phyloP scores from a whole-genome alignment of 2,888 invertebrate species.

The Drosophila anomalata region DNA sequence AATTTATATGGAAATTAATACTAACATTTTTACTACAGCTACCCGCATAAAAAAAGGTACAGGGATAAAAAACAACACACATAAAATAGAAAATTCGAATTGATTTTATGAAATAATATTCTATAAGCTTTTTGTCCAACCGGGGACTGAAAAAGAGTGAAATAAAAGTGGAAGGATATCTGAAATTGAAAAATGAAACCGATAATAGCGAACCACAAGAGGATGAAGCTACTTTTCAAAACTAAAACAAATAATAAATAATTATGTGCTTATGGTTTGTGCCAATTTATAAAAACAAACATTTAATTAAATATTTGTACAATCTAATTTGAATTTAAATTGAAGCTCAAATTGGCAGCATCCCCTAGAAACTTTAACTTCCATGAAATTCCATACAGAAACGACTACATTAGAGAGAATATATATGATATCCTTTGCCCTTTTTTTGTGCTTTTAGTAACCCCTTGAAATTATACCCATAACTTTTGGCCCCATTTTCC shows the following conservation, averaged over 20 bases:
- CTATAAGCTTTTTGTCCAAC: slow-evolving; percentile 29
- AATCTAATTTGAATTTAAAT: slow-evolving; percentile 1
- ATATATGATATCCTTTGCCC: neutral
- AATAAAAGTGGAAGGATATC: slow-evolving; percentile 1
- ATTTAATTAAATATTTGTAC: neutral
- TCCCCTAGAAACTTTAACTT: neutral
- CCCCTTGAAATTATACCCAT: slow-evolving; percentile 62
- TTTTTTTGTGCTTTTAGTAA: neutral
- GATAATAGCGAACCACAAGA: slow-evolving; percentile 12
- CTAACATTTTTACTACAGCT: slow-evolving; percentile 64
- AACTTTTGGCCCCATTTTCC: slow-evolving; percentile 74
- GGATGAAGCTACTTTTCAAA: neutral
- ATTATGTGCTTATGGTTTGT: neutral
- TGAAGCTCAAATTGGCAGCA: slow-evolving; percentile 3
- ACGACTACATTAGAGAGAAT: neutral
- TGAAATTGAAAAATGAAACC: slow-evolving; percentile 12
- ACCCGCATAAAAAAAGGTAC: slow-evolving; percentile 22
- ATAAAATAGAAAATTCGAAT: slow-evolving; percentile 48
- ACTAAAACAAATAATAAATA: slow-evolving; percentile 8
- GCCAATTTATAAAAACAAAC: neutral
- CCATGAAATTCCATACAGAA: neutral
- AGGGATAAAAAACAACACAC: slow-evolving; percentile 11
- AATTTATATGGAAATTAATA: slow-evolving; percentile 76
- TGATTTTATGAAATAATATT: slow-evolving; percentile 60
- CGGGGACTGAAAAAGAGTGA: slow-evolving; percentile 29